These are phyloP conservation scores for Papilio gigon DNA, from an alignment of 2,888 invertebrate species.

Conservation along the genomic window DNA sequence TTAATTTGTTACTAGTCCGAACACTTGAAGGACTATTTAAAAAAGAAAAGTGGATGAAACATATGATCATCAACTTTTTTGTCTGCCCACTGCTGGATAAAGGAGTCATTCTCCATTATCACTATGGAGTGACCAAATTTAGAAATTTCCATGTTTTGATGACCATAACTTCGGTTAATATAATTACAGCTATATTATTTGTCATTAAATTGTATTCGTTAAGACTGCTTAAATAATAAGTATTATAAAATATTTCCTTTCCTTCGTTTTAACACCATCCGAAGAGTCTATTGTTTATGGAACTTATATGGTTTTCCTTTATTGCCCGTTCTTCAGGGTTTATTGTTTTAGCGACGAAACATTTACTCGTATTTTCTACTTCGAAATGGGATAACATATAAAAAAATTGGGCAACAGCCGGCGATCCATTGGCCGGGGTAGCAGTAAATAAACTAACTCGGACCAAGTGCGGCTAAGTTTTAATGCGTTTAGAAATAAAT, in stretches of 20 bases:
- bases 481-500: constrained; percentile 74
- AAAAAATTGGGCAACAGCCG: constrained; percentile 44
- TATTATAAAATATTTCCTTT: constrained; percentile 17
- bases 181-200: too few relatives aligned
- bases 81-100: too few relatives aligned
- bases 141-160: too few relatives aligned
- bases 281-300: constrained; percentile 30
- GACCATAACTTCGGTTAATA: too few relatives aligned
- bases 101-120: too few relatives aligned
- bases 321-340: constrained; percentile 27
- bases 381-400: constrained; percentile 36
- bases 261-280: constrained; percentile 5
- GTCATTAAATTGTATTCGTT: not conserved
- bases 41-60: too few relatives aligned
- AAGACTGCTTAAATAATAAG: constrained; percentile 5
- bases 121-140: too few relatives aligned
- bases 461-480: constrained; percentile 57
- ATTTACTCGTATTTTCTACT: constrained; percentile 30
- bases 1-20: not conserved
- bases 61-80: too few relatives aligned
- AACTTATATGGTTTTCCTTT: constrained; percentile 35
- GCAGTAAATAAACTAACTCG: constrained; percentile 48
- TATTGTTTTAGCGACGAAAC: constrained; percentile 37
- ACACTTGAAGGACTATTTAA: too few relatives aligned
- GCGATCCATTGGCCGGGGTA: constrained; percentile 42